A percentile compares a stretch with the other conserved stretches of the same genome.
Evolutionary conservation across 2,888 invertebrate species (phyloP).

Genomic region (Calameuta filiformis): DNA sequence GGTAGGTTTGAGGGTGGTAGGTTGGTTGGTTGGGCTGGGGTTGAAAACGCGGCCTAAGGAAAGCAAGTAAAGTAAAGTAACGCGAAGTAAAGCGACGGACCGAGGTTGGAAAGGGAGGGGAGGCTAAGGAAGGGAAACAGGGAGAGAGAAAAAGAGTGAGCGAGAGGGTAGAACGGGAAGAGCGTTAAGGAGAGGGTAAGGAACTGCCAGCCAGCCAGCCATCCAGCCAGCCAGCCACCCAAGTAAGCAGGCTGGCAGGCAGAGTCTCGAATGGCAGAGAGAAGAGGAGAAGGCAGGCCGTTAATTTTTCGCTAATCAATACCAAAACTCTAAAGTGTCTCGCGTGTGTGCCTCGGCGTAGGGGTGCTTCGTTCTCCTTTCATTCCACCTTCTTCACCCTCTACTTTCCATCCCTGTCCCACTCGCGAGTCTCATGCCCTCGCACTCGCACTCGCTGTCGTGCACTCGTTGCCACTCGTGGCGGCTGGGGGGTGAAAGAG

Average conservation of each 20-base stretch:
- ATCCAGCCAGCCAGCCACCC: constrained; percentile 23
- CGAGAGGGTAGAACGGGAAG: not conserved
- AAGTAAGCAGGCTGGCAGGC: constrained; percentile 1
- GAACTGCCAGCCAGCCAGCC: constrained; percentile 33
- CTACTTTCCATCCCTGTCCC: constrained; percentile 5
- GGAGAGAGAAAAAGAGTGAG: constrained; percentile 21
- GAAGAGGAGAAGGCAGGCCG: constrained; percentile 27
- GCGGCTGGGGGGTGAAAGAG: constrained; percentile 35
- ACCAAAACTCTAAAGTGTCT: constrained; percentile 64
- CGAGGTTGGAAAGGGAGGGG: constrained; percentile 18
- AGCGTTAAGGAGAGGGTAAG: constrained; percentile 17
- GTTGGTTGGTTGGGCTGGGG: not conserved
- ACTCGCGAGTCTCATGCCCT: not conserved
- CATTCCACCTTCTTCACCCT: not conserved
- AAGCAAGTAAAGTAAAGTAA: constrained; percentile 15
- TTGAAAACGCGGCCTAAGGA: constrained; percentile 14
- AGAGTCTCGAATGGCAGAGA: constrained; percentile 7
- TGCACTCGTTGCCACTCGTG: constrained; percentile 35
- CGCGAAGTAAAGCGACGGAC: constrained; percentile 18
- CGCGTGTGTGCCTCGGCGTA: constrained; percentile 54
- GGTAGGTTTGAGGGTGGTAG: not conserved
- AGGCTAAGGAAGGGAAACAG: constrained; percentile 11
- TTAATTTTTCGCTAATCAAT: constrained; percentile 63
- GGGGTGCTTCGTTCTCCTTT: constrained; percentile 16
- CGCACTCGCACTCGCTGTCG: constrained; percentile 1